These are phyloP conservation scores for Neodiprion pinetum DNA, from an alignment of 1,140 invertebrate species.

Conservation along the genomic window DNA sequence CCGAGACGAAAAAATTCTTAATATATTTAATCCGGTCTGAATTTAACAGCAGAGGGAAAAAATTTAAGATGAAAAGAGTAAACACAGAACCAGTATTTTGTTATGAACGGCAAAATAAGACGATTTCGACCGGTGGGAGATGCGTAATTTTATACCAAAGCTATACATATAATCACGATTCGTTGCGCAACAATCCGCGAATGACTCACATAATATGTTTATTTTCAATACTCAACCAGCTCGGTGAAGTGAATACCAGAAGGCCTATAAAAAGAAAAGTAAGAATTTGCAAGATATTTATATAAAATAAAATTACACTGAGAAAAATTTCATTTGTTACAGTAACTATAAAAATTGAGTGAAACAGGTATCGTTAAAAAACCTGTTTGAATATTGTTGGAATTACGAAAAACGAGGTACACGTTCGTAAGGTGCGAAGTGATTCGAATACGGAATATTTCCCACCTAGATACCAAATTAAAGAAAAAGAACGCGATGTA, in stretches of 20 bases:
- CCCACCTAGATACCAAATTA: neutral
- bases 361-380: too few species aligned
- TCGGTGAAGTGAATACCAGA: conserved; percentile 1
- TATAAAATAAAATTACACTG: too few species aligned
- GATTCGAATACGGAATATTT: neutral
- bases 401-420: too few species aligned
- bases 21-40: too few species aligned
- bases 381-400: too few species aligned
- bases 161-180: conserved; percentile 24
- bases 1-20: too few species aligned
- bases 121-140: neutral
- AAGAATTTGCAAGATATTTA: too few species aligned
- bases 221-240: conserved; percentile 19
- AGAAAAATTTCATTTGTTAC: too few species aligned
- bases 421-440: too few species aligned
- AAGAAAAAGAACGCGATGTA: neutral
- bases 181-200: conserved; percentile 30
- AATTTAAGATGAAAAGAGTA: neutral
- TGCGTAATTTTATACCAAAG: conserved; percentile 31
- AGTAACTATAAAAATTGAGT: too few species aligned
- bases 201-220: conserved; percentile 24
- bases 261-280: too few species aligned
- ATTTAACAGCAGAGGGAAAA: neutral
- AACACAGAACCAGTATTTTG: neutral
- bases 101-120: neutral